Base-by-base conservation (phyloP, 2,113 vertebrate genomes). In the Nasalis larvatus region DNA sequence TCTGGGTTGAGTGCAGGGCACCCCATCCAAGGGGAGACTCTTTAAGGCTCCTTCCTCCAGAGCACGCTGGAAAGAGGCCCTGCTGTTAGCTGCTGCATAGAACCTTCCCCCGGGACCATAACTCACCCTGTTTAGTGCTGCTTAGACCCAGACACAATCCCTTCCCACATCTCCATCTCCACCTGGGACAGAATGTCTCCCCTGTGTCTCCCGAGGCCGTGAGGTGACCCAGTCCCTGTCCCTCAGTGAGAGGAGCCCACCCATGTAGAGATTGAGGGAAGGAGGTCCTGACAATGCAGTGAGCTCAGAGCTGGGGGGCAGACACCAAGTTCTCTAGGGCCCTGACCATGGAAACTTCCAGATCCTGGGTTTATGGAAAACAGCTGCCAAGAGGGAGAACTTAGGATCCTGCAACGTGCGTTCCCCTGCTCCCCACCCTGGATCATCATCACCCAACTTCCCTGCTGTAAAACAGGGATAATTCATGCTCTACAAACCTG, bases 401-500 rank as follows among this genome's bases (percentile, higher is more conserved):
- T 11, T 4, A 49, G 56, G 18, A 1, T 17, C 7, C 49, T 30
- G 37, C 73, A 3, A 6, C 4, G 4, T 2, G 3, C 30, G 1
- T 63, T 35, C n/a, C 3, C 9, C 16, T 8, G 32, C 17, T 17
- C 23, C 0, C 35, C 35, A n/a, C 49, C 1, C 25, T 0, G 4
- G 73, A 1, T 2, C 40, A 40, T 1, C 40, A 40, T 14, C 47
- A 3, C 54, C 78, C 27, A 9, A 47, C 40, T 25, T 1, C 17
- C 45, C 6, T 6, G 54, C 80, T 58, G 5, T 21, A 76, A n/a
- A 7, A 7, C 8, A 1, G 21, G 6, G 56, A 7, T 3, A 1
- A 27, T 4, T 37, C 23, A 6, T 0, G 0, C 40, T 17, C 35
- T 47, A 0, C 13, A 7, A 76, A 27, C 23, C 7, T 2, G 3